Evolutionary conservation across 1,140 invertebrate genomes (phyloP).

Genomic region (Mya arenaria): DNA sequence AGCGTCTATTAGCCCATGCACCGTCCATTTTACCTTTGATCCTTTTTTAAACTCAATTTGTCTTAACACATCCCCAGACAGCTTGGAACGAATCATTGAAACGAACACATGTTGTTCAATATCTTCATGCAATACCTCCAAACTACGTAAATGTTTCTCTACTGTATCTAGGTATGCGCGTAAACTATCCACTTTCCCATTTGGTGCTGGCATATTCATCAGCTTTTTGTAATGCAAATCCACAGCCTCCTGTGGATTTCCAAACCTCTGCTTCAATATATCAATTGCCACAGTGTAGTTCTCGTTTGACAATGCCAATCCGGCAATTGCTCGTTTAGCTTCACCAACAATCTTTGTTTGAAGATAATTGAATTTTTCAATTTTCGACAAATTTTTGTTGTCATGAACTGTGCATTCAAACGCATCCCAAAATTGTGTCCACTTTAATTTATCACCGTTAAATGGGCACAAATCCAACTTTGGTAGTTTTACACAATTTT

Average conservation of each 20-base stretch:
- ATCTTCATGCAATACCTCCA: neutral
- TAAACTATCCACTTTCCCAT: neutral
- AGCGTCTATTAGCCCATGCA: slow-evolving; percentile 2
- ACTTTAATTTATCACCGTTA: slow-evolving; percentile 7
- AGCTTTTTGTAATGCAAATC: slow-evolving; percentile 12
- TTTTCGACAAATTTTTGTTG: neutral
- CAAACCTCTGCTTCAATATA: neutral
- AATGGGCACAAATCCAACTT: slow-evolving; percentile 2
- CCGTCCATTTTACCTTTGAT: neutral
- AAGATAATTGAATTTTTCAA: neutral
- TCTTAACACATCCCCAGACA: neutral
- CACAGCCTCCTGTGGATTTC: neutral
- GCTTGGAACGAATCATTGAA: neutral
- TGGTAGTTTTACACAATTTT: neutral
- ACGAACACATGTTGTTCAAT: neutral
- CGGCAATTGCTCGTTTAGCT: neutral
- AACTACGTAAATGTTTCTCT: neutral
- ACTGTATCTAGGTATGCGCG: neutral
- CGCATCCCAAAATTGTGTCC: slow-evolving; percentile 1
- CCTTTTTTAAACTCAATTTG: neutral
- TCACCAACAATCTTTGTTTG: neutral
- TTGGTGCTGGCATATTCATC: neutral
- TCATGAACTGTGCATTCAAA: slow-evolving; percentile 25
- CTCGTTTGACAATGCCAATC: neutral
- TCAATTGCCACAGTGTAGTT: neutral